These are phyloP conservation scores for Phrynosoma platyrhinos DNA, from an alignment of 2,113 vertebrate species.

Conservation along the genomic window DNA sequence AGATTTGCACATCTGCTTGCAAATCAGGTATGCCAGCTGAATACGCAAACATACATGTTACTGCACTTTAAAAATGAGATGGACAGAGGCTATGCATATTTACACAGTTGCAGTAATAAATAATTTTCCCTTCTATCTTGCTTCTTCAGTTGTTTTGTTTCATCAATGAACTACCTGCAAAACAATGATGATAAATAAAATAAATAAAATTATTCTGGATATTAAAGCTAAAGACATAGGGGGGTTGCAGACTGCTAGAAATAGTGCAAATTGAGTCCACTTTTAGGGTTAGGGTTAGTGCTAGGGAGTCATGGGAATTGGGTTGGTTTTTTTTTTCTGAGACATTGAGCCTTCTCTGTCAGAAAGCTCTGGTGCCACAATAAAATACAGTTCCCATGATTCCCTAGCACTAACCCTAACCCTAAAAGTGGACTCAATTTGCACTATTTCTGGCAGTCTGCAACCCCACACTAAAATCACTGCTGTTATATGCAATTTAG, in stretches of 20 bases:
- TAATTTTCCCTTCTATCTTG: background rate
- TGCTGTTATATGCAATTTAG: background rate
- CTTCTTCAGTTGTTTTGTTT: background rate
- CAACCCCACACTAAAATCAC: background rate
- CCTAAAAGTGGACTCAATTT: too few relatives aligned
- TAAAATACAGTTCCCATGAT: too few relatives aligned
- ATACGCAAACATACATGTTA: fast-evolving
- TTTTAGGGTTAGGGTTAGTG: too few relatives aligned
- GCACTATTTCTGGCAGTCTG: too few relatives aligned
- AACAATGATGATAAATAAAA: background rate
- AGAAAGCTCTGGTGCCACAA: too few relatives aligned
- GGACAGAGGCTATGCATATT: background rate
- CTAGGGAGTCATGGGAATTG: too few relatives aligned
- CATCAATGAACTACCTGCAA: background rate
- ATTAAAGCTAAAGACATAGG: background rate
- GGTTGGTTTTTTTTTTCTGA: too few relatives aligned
- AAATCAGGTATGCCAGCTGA: slow-evolving; percentile 13
- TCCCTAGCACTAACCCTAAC: too few relatives aligned
- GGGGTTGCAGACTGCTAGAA: too few relatives aligned
- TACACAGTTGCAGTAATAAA: background rate
- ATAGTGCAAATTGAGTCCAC: too few relatives aligned
- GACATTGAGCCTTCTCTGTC: too few relatives aligned
- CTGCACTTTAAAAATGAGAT: slow-evolving; percentile 1
- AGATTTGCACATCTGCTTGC: background rate
- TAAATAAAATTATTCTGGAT: background rate